Base-by-base conservation (phyloP, 1,140 invertebrate genomes). In the Drosophila triauraria region DNA sequence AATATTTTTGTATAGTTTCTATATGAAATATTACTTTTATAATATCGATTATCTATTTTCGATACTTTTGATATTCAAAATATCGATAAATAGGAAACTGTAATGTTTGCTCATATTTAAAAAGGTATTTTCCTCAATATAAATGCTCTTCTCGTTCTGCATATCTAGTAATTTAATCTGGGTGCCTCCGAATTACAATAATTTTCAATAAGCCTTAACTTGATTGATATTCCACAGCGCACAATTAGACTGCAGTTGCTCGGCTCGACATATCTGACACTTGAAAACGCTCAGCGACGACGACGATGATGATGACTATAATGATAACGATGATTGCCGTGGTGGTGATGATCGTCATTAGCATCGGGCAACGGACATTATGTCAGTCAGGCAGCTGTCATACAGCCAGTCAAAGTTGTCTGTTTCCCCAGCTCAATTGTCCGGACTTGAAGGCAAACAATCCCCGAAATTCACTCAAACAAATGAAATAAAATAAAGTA, bases 331-430 rank as follows among this genome's bases (percentile, higher is more conserved):
- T 68, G 75, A 72, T 54, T 47, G 64, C 40, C 32, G 44, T 54
- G 27, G 64, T 63, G 56, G 61, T 63, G 56, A 85, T 70, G 35
- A 85, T 77, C 62, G 57, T 82, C 63, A 82, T 85, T 67, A 86
- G 75, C 67, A 70, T 70, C 68, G 69, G 30, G 53, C 56, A 83
- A 65, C 81, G 65, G 59, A 88, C 85, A 90, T 88, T 90, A 84
- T 88, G 84, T 88, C 84, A 88, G 80, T 88, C 85, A 90, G 70
- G 63, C 85, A 88, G 78, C 78, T 88, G 84, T 88, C 84, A 88
- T 68, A 59, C 84, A 69, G 69, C 44, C 30, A 62, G 51, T 56
- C 58, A 75, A 47, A 78, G 75, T 50, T 68, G 58, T 54, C 53
- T 50, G 64, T 59, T 43, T 64, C 80, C 75, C 64, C 78, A 76